Evolutionary conservation across 30 jellyfish, hydroid and myxozoan species (phyloP), one percentile per base, ranked within the genome.

Genomic region (Sanderia malayensis): DNA sequence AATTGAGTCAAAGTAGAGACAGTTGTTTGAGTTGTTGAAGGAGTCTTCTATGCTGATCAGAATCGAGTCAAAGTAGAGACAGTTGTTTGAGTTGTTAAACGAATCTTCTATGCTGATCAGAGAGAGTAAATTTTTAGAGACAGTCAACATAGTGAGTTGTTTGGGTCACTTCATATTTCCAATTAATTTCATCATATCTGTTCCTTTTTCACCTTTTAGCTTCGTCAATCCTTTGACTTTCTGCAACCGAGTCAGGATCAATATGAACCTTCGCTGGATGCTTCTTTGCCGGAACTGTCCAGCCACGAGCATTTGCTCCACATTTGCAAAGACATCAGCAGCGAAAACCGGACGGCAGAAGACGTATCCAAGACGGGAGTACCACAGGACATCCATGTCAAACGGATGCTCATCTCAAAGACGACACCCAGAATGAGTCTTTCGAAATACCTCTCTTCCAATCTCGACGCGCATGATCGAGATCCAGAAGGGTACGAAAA

Each of bases 401-500:
- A 87, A 37, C 74, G 85, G 53, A 89, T 83, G 75, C 86, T 44
- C 61, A 68, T 89, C 10, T 89, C 97, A 34, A 78, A 94, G 45
- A 69, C 58, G 63, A 31, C 91, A 37, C 97, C 97, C 21, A 78
- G 67, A 41, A 82, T 68, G 94, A 61, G 83, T 17, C 83, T 89
- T 24, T 10, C 91, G 18, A 74, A 79, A 46, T 89, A 80, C 73
- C 75, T 79, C 62, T 32, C 88, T 6, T 58, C 61, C 29, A 77
- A 95, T 0, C 74, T 80, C 80, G 97, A 89, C 21, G 71, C 55
- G 52, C 97, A 89, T 34, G 83, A 74, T 6, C 52, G 79, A n/a
- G 81, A 80, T 44, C 94, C 97, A 1, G 95, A 83, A 37, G 37
- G 72, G 8, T 89, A 82, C 45, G 97, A 89, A 57, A 85, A 84